These are phyloP conservation scores for Antechinus flavipes DNA, from an alignment of 2,113 vertebrate genomes.

Conservation along the genomic window DNA sequence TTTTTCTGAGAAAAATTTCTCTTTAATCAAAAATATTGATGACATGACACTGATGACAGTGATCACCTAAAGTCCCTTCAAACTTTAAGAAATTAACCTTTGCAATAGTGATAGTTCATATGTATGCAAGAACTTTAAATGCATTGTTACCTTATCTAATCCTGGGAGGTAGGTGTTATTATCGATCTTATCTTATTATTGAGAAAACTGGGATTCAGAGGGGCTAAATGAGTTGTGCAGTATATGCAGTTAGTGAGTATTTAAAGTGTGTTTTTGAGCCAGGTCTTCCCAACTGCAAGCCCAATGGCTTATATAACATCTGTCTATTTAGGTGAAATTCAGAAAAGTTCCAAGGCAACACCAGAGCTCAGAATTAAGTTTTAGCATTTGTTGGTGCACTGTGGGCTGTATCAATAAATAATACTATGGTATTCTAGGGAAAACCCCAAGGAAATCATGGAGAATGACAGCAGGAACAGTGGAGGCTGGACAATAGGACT, in stretches of 20 bases:
- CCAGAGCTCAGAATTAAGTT: not conserved
- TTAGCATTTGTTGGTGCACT: not conserved
- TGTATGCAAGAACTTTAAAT: not conserved
- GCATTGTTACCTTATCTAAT: not conserved
- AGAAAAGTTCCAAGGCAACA: not conserved
- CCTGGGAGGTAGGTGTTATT: not conserved
- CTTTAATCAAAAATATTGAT: constrained; percentile 40
- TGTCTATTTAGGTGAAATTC: not conserved
- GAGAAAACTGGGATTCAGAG: not conserved
- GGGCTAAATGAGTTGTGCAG: not conserved
- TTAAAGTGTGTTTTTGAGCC: not conserved
- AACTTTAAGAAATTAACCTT: constrained; percentile 26
- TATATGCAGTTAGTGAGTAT: not conserved
- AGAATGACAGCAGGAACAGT: not conserved
- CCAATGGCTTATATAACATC: not conserved
- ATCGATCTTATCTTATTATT: not conserved
- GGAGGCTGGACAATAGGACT: not conserved
- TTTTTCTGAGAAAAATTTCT: constrained; percentile 28
- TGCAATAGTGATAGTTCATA: not conserved
- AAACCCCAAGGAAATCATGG: not conserved
- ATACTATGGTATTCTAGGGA: not conserved
- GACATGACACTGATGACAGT: constrained; percentile 22
- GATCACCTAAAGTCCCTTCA: constrained; percentile 50
- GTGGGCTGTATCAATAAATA: constrained; percentile 2
- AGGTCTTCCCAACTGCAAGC: not conserved